Evolutionary conservation across 2,888 invertebrate species (phyloP).

Genomic region (Nemotelus pantherinus): DNA sequence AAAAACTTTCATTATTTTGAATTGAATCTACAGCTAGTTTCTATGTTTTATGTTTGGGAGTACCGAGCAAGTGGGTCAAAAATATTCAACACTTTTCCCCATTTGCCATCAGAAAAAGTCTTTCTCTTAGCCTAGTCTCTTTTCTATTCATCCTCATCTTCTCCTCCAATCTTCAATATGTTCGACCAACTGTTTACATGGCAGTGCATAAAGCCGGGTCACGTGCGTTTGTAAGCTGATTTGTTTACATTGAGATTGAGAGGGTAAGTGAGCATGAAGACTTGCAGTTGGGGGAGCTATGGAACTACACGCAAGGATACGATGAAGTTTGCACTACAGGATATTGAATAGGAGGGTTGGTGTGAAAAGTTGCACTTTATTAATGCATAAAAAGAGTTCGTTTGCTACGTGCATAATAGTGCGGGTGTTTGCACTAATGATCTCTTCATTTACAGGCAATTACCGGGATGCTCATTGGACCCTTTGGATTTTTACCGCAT

Average conservation of each 20-base stretch:
- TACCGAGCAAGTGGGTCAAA: no score
- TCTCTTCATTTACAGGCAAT: constrained; percentile 41
- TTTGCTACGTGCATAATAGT: constrained; percentile 35
- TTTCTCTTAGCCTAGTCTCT: not conserved
- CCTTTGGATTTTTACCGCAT: constrained; percentile 7
- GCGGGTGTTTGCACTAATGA: constrained; percentile 44
- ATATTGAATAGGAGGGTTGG: constrained; percentile 43
- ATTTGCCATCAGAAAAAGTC: not conserved
- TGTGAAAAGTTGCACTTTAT: constrained; percentile 49
- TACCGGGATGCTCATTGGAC: constrained; percentile 23
- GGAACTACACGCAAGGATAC: constrained; percentile 20
- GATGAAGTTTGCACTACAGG: not conserved
- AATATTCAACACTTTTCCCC: not conserved
- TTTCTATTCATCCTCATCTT: not conserved
- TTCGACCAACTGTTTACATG: constrained; percentile 42
- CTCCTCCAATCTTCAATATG: constrained; percentile 18
- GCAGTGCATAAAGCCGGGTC: constrained; percentile 45
- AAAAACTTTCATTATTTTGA: no score
- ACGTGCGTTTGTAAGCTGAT: constrained; percentile 49
- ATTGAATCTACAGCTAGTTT: no score
- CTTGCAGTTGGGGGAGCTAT: constrained; percentile 1
- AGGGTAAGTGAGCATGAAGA: constrained; percentile 28
- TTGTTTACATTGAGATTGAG: constrained; percentile 48
- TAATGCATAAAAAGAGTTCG: constrained; percentile 23
- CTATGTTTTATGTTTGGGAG: no score